Evolutionary conservation across 2,113 vertebrate genomes (phyloP), one percentile per base, ranked within the genome.

Genomic region (Hystrix brachyura): DNA sequence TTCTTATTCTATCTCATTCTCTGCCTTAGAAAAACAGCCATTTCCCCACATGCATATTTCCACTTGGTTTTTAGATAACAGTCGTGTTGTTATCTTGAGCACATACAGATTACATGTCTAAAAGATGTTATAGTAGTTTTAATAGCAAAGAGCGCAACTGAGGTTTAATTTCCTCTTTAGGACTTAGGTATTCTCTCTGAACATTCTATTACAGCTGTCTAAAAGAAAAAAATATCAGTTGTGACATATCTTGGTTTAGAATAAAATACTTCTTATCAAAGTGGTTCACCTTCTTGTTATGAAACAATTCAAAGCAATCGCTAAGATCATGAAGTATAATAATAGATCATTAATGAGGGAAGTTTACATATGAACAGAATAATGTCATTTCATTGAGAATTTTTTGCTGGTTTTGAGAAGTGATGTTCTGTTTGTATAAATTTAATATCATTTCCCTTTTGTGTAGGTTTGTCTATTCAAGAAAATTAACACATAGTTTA

Each of bases 141-240:
- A 93, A 71, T 89, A 95, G 65, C 60, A 83, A 34, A 85, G 51
- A 67, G 3, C 34, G 55, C 59, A 64, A 15, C 34, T 65, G 43
- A 88, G 65, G 13, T 90, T 87, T 94, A 67, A 95, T 82, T 67
- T 96, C 81, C 91, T 93, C 48, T 90, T 74, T 81, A 65, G 43
- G 69, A 94, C 17, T 23, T 43, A 43, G 27, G 0, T 9, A 2
- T 93, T 92, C 84, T 91, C 81, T 95, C 67, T 67, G 87, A 78
- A 87, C 27, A 82, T 94, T 88, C 69, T 82, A 46, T 78, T 55
- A 9, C 57, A 43, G 51, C 60, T 93, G 2, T 85, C 29, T 95
- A 69, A 76, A 93, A 46, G 34, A 27, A 95, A 38, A 38, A 89
- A 91, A 51, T 43, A 38, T 78, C 80, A 59, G 15, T 82, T 94